phyloP scores from a whole-genome alignment of 2,888 invertebrate genomes.

The Drosophila aldrichi region DNA sequence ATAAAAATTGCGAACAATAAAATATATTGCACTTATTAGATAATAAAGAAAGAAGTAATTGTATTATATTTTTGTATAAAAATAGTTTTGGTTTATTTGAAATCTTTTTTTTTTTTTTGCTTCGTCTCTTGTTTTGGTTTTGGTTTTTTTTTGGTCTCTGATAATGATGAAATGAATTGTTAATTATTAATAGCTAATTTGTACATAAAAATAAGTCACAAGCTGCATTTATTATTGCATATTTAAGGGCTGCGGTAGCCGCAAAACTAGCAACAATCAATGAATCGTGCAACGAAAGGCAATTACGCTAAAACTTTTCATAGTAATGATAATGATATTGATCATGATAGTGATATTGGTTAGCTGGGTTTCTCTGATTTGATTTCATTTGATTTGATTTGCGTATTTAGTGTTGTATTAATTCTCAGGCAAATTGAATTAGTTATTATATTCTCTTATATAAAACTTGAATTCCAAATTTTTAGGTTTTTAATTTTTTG shows the following conservation, averaged over 20 bases:
- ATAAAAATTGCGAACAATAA: too few species aligned
- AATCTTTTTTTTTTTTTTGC: constrained; percentile 17
- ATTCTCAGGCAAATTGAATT: constrained; percentile 31
- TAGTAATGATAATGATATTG: not conserved
- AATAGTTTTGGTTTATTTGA: constrained; percentile 57
- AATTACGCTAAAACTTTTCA: constrained; percentile 55
- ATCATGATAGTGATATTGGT: constrained; percentile 9
- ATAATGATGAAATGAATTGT: constrained; percentile 63
- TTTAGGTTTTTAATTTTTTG: not conserved
- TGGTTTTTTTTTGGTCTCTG: constrained; percentile 62
- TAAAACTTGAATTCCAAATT: not conserved
- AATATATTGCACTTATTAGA: too few species aligned
- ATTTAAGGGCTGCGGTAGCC: constrained; percentile 27
- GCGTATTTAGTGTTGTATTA: constrained; percentile 2
- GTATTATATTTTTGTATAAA: constrained; percentile 38
- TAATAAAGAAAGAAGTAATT: not conserved
- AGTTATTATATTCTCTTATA: constrained; percentile 15
- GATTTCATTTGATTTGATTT: constrained; percentile 1
- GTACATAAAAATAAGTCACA: constrained; percentile 76
- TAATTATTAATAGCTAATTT: constrained; percentile 70
- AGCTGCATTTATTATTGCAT: constrained; percentile 71
- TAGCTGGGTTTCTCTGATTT: constrained; percentile 26
- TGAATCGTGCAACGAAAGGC: constrained; percentile 56
- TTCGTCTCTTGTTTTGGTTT: constrained; percentile 29
- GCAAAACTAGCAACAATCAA: constrained; percentile 39